A percentile compares a stretch with the other conserved stretches of the same genome.
These are phyloP conservation scores for Verasper variegatus DNA, from an alignment of 2,113 vertebrate species.

Conservation along the genomic window DNA sequence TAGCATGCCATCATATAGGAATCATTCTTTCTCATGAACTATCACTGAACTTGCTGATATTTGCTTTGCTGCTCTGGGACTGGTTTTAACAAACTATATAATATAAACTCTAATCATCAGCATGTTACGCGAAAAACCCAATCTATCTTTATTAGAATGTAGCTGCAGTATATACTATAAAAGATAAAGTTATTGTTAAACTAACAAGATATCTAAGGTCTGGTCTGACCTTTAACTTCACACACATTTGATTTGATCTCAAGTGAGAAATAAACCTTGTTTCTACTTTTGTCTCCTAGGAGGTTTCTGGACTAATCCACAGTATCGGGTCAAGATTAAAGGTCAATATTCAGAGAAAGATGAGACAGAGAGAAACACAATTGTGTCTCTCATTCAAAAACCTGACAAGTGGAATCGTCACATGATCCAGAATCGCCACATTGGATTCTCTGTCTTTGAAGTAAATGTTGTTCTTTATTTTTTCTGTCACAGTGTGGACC, in stretches of 20 bases:
- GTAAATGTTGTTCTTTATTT: constrained; percentile 32
- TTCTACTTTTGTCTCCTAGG: constrained; percentile 38
- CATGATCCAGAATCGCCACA: constrained; percentile 55
- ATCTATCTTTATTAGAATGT: no score
- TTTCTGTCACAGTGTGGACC: background rate
- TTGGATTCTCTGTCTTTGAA: constrained; percentile 75
- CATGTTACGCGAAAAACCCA: no score
- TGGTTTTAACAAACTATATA: no score
- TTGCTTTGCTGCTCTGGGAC: no score
- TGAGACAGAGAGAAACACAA: constrained; percentile 46
- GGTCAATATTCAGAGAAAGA: background rate
- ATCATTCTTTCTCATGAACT: background rate
- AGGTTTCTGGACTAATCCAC: constrained; percentile 77
- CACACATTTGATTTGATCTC: background rate
- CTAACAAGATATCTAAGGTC: no score
- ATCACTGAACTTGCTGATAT: no score
- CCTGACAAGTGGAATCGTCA: constrained; percentile 74
- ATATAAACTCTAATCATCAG: no score
- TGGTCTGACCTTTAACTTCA: background rate
- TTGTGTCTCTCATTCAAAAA: constrained; percentile 80
- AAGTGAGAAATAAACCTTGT: background rate
- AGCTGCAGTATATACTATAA: no score
- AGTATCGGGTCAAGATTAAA: constrained; percentile 65
- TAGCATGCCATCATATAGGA: no score
- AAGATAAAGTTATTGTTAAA: no score